Percentiles rank a stretch among this genome's conserved stretches.
Evolutionary conservation across 2,797 vertebrate genomes (phyloP).

Genomic region (Schizothorax lantsangensis): DNA sequence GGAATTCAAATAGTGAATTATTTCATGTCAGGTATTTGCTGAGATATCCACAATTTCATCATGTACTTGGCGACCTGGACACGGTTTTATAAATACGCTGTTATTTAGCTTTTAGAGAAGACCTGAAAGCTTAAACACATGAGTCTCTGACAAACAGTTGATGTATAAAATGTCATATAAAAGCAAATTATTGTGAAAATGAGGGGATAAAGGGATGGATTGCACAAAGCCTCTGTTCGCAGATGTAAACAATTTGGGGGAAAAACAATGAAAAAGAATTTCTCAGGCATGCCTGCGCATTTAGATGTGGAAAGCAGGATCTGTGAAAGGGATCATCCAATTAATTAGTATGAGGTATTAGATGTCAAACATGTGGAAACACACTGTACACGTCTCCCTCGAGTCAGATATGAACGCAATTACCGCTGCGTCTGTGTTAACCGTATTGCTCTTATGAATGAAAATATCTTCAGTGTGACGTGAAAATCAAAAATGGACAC

Average conservation of each 20-base stretch:
- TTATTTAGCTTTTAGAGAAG: slow-evolving; percentile 68
- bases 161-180: slow-evolving; percentile 23
- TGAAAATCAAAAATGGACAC: slow-evolving; percentile 55
- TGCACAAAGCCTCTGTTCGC: slow-evolving; percentile 20
- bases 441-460: slow-evolving; percentile 45
- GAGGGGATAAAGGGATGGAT: slow-evolving; percentile 13
- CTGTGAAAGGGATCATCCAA: slow-evolving; percentile 37
- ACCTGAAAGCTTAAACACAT: slow-evolving; percentile 64
- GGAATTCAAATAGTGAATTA: slow-evolving; percentile 76
- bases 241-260: slow-evolving; percentile 29
- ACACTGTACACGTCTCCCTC: slow-evolving; percentile 36
- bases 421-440: slow-evolving; percentile 55
- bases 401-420: slow-evolving; percentile 65
- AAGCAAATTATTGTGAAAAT: slow-evolving; percentile 35
- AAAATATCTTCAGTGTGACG: slow-evolving; percentile 58
- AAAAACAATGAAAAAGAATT: slow-evolving; percentile 16
- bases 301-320: slow-evolving; percentile 28
- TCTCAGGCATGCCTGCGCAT: slow-evolving; percentile 31
- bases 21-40: slow-evolving; percentile 76
- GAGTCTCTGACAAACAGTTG: slow-evolving; percentile 33
- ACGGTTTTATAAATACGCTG: slow-evolving; percentile 69
- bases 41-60: slow-evolving; percentile 72
- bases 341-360: slow-evolving; percentile 32
- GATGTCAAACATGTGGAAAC: slow-evolving; percentile 44
- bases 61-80: slow-evolving; percentile 73